Evolutionary conservation across 2,113 vertebrate genomes (phyloP), one percentile per base, ranked within the genome.

Genomic region (Leptobrachium ailaonicum): DNA sequence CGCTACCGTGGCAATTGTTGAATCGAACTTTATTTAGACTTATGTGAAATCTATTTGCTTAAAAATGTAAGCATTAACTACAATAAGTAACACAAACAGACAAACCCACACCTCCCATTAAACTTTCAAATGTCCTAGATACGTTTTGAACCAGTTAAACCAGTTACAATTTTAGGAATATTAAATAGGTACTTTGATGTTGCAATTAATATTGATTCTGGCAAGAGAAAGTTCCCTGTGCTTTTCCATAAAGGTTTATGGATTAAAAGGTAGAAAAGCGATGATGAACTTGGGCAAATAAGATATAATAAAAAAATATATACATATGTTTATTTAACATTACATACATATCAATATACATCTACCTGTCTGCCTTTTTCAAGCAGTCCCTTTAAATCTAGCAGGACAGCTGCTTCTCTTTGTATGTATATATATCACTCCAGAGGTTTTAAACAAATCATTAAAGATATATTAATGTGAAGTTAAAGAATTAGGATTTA

Each of bases 111-210:
- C 45, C 47, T 58, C 43, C 13, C 32, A 79, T 54, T 41, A 41
- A 66, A 63, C 11, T 58, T 12, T 41, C 20, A 62, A 45, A 43
- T 43, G 7, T 41, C 42, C 47, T 72, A 41, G 2, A 54, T 72
- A 20, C n/a, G 6, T 41, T 14, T n/a, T 45, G 41, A 62, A 11
- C 54, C 41, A 43, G 63, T 44, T 47, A 79, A 40, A 73, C 40
- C 41, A 40, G n/a, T 73, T 73, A 10, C 14, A 71, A 71, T 50
- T 6, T 71, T 69, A 45, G 20, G 7, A 50, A n/a, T 71, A 66
- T 66, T 75, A 41, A 63, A n/a, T 41, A 20, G 10, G 3, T 56
- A n/a, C 3, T 42, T 66, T n/a, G 41, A 40, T 56, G 13, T 66
- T 66, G 14, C 53, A 56, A 12, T 66, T 45, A 56, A 47, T 53